Evolutionary conservation across 1,140 invertebrate species (phyloP).

Genomic region (Cephus cinctus): DNA sequence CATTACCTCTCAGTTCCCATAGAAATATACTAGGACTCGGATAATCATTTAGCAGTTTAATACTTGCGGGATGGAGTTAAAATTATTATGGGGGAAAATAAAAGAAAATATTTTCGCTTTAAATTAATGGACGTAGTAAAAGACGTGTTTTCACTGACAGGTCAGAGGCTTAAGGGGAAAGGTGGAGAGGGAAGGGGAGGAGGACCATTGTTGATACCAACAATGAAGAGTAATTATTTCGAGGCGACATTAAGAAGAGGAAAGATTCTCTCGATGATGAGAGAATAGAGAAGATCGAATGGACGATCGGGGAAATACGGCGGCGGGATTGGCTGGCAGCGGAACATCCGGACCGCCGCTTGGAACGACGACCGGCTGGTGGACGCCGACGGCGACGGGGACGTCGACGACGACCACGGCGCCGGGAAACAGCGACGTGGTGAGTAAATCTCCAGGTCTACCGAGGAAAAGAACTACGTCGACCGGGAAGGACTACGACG

Average conservation of each 20-base stretch:
- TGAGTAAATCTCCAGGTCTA: conserved; percentile 23
- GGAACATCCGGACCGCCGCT: conserved; percentile 30
- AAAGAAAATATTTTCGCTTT: no score
- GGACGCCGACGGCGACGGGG: conserved; percentile 33
- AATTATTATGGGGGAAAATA: no score
- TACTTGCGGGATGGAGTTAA: no score
- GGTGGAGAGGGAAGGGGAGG: conserved; percentile 11
- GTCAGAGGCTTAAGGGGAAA: no score
- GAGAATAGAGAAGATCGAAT: no score
- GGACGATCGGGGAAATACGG: conserved; percentile 46
- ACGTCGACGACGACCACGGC: conserved; percentile 42
- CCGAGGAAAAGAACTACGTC: not conserved
- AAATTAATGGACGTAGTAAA: no score
- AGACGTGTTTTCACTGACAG: no score
- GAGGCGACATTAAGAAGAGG: no score
- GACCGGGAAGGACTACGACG: not conserved
- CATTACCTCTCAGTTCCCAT: no score
- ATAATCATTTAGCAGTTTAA: no score
- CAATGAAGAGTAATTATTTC: conserved; percentile 25
- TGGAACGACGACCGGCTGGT: conserved; percentile 42
- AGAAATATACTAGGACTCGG: no score
- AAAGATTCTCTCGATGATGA: no score
- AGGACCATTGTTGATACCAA: conserved; percentile 22
- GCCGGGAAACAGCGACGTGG: conserved; percentile 50
- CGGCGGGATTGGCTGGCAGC: conserved; percentile 41